Evolutionary conservation across 2,113 vertebrate genomes (phyloP), one percentile per base, ranked within the genome.

Genomic region (Probosciger aterrimus): DNA sequence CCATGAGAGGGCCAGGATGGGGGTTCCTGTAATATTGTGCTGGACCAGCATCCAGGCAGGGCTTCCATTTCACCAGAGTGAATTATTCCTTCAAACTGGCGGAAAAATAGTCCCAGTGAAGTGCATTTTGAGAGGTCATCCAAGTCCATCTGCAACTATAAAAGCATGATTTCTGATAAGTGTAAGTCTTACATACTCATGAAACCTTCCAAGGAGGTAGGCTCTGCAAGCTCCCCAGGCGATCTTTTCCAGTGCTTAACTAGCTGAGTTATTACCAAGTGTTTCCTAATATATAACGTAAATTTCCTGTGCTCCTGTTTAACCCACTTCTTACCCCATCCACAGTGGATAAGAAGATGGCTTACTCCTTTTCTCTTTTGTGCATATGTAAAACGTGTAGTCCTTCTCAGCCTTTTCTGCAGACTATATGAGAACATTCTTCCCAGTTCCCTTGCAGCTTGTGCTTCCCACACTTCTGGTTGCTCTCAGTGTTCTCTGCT

Each of bases 201-300:
- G 77, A 55, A 81, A 25, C 22, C 65, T 71, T 57, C 33, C 62
- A 52, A 81, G 65, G 60, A 82, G 80, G 37, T 13, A 60, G 31
- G 55, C 52, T 82, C 69, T 86, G 46, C 2, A 7, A 16, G 83
- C 44, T 96, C 93, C 91, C 57, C 93, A 50, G 84, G 89, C 19
- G 0, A 75, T 79, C 74, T 87, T 84, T 91, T 55, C 69, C 86
- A 79, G 55, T 89, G 91, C 65, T 93, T 93, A 95, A 93, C 84
- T 37, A 50, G 83, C 94, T 31, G 8, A 65, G 11, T 93, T 95
- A 95, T 92, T 96, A 65, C 81, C 80, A 14, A 87, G 89, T 24
- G 55, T 89, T 95, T 95, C 91, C 86, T 95, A 97, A 97, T 95
- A 84, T 92, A 93, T 96, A 95, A 95, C 86, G 77, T 87, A 95